Percentiles rank a stretch among this genome's conserved stretches.
Conservation (phyloP, 2,113 vertebrate genomes). For the mouse (Mus musculus) region DNA sequence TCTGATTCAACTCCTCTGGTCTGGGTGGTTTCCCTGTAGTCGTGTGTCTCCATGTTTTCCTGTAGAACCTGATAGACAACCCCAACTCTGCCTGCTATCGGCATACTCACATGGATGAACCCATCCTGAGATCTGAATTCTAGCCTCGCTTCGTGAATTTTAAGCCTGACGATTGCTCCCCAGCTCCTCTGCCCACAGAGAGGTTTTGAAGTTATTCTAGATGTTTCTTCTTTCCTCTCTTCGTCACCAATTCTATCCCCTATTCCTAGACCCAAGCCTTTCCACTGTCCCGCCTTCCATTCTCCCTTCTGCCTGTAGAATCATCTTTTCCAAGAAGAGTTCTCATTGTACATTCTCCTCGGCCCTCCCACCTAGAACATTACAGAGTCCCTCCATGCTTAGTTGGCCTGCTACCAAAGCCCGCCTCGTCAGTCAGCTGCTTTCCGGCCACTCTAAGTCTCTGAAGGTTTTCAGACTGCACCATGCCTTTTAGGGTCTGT, state of each 20-base stretch:
- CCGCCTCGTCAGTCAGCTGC: not conserved
- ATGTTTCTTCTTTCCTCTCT: not conserved
- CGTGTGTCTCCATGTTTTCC: not conserved
- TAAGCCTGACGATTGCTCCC: not conserved
- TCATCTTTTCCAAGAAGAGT: not conserved
- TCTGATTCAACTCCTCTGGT: not conserved
- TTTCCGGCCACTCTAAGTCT: not conserved
- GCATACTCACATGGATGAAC: accelerated
- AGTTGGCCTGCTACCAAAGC: not conserved
- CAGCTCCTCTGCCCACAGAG: not conserved
- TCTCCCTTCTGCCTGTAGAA: not conserved
- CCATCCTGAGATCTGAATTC: not conserved
- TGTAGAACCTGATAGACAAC: not conserved
- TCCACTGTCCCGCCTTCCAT: not conserved
- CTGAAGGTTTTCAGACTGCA: not conserved
- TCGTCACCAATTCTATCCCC: not conserved
- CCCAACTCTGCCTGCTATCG: not conserved
- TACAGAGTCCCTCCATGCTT: not conserved
- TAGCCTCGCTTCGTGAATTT: not conserved
- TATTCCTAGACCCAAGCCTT: not conserved
- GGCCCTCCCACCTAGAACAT: not conserved
- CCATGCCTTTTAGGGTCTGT: not conserved
- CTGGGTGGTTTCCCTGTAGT: not conserved
- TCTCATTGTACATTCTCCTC: not conserved
- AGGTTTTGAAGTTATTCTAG: not conserved